These are phyloP conservation scores for Craseonycteris thonglongyai DNA, from an alignment of 2,113 vertebrate genomes.

Conservation along the genomic window DNA sequence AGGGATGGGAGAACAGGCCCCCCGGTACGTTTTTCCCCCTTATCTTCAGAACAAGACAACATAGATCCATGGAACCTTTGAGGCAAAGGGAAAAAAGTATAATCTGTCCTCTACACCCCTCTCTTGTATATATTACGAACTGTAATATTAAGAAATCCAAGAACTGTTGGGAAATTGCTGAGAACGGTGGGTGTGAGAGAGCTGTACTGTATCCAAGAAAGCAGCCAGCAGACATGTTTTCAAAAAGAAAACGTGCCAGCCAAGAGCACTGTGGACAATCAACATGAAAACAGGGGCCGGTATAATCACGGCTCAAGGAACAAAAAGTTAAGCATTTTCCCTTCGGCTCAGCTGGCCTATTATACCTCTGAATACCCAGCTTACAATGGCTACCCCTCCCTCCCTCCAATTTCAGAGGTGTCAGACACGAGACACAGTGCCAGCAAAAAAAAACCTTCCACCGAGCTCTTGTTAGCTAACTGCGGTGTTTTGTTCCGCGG, in stretches of 20 bases:
- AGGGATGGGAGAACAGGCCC: neutral
- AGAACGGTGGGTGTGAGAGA: neutral
- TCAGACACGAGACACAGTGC: conserved; percentile 75
- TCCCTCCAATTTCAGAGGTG: conserved; percentile 76
- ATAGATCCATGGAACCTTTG: neutral
- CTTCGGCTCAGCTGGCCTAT: conserved; percentile 71
- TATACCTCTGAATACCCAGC: conserved; percentile 67
- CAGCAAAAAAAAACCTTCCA: conserved; percentile 68
- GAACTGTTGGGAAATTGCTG: conserved; percentile 51
- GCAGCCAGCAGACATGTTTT: conserved; percentile 55
- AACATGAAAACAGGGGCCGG: conserved; percentile 71
- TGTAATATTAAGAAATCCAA: neutral
- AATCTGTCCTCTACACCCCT: neutral
- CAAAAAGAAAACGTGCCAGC: conserved; percentile 64
- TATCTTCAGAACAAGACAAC: neutral
- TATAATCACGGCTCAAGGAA: conserved; percentile 70
- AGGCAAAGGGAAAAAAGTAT: conserved; percentile 22
- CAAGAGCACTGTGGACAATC: conserved; percentile 67
- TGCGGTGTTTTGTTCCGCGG: conserved; percentile 74
- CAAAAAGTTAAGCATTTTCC: conserved; percentile 69
- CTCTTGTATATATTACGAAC: conserved; percentile 13
- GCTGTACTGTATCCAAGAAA: conserved; percentile 15
- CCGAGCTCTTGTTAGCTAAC: conserved; percentile 79
- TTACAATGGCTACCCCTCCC: conserved; percentile 59
- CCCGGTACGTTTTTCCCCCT: conserved; percentile 9